These are phyloP conservation scores for Spermophilus dauricus DNA, from an alignment of 2,113 vertebrate genomes.

Conservation along the genomic window DNA sequence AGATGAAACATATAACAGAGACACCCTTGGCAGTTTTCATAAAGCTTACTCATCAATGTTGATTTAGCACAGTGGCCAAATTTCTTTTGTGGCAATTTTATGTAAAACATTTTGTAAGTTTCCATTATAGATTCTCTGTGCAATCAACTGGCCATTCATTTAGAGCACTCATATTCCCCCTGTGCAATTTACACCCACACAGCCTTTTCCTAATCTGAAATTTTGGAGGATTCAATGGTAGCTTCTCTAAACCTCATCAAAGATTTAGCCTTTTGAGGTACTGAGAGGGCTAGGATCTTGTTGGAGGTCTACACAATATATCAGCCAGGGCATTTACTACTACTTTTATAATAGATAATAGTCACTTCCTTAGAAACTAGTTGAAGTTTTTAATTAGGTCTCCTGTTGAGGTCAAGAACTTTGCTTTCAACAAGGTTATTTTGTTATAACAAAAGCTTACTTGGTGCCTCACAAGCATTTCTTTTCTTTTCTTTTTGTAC, in stretches of 20 bases:
- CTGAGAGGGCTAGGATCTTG: background rate
- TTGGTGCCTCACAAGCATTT: background rate
- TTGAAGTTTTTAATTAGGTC: background rate
- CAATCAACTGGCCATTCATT: background rate
- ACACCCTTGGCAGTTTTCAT: background rate
- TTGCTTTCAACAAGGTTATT: no score
- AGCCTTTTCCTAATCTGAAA: background rate
- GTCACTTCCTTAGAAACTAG: background rate
- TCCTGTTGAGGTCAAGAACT: background rate
- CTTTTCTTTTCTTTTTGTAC: background rate
- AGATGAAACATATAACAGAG: background rate
- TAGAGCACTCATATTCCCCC: background rate
- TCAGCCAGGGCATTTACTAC: background rate
- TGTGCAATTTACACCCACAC: background rate
- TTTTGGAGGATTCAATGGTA: background rate
- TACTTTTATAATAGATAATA: background rate
- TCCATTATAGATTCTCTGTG: no score
- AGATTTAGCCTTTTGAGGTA: background rate
- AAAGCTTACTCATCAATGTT: background rate
- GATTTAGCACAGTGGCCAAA: background rate
- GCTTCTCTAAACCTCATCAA: background rate
- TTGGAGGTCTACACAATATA: background rate
- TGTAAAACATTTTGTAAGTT: background rate
- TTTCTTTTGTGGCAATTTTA: background rate
- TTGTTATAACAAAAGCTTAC: background rate